Conservation (phyloP, 2,888 invertebrate species). For the Pristionchus mayeri region DNA sequence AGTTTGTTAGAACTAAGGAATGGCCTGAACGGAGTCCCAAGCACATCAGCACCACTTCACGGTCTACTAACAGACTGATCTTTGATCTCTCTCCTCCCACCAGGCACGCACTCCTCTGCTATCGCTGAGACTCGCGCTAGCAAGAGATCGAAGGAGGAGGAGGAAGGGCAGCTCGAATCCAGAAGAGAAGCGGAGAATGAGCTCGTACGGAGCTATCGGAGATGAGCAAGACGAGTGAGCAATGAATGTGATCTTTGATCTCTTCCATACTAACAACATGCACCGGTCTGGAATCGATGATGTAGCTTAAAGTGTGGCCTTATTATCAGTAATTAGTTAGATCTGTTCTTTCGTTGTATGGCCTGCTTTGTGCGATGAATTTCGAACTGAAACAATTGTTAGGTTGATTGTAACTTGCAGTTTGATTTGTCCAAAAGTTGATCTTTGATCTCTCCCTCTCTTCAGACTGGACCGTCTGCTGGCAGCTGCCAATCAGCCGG, state of each 20-base stretch:
- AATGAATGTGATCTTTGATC: slow-evolving; percentile 3
- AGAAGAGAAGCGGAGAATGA: slow-evolving; percentile 54
- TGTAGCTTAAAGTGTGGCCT: too few species aligned
- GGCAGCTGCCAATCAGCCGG: neutral
- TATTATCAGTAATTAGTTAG: too few species aligned
- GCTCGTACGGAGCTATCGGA: slow-evolving; percentile 68
- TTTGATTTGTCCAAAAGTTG: neutral
- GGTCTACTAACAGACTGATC: neutral
- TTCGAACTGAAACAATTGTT: too few species aligned
- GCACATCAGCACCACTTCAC: too few species aligned
- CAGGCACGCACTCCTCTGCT: slow-evolving; percentile 31
- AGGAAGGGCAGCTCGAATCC: slow-evolving; percentile 4
- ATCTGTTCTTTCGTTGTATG: too few species aligned
- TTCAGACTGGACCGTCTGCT: slow-evolving; percentile 41
- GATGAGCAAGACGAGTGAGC: slow-evolving; percentile 63
- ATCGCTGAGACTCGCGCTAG: neutral
- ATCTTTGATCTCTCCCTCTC: neutral
- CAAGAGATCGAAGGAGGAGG: neutral
- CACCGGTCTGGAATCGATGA: too few species aligned
- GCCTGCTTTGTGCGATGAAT: too few species aligned
- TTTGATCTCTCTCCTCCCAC: neutral
- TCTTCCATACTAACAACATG: too few species aligned
- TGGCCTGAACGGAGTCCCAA: too few species aligned
- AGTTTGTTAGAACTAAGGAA: too few species aligned
- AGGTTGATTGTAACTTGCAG: neutral